phyloP scores from a whole-genome alignment of 37 sponge, comb jelly and placozoan species.

The Corticium candelabrum region DNA sequence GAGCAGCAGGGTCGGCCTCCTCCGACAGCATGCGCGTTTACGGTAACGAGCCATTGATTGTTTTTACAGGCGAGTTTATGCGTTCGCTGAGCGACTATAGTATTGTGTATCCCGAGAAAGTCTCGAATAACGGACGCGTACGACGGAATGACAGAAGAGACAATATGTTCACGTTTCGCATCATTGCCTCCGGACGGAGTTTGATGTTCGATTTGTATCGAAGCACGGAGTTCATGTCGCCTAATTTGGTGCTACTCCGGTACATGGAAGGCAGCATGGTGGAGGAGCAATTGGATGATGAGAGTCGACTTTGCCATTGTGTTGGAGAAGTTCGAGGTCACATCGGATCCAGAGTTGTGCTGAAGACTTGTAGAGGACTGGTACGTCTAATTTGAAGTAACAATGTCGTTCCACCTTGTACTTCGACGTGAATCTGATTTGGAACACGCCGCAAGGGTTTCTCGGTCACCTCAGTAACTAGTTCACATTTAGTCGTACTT shows the following conservation, averaged over 20 bases:
- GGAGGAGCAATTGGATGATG: background rate
- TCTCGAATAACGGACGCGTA: background rate
- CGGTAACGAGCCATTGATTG: too few relatives aligned
- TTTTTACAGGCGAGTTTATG: background rate
- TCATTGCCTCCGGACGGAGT: constrained; percentile 14
- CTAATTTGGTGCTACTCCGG: constrained; percentile 1
- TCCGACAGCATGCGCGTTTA: too few relatives aligned
- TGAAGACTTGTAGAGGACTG: too few relatives aligned
- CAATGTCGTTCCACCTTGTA: too few relatives aligned
- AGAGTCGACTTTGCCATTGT: background rate
- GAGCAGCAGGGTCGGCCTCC: too few relatives aligned
- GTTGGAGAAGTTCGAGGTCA: background rate
- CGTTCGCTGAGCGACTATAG: background rate
- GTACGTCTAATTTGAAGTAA: too few relatives aligned
- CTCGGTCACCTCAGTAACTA: too few relatives aligned
- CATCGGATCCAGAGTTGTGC: too few relatives aligned
- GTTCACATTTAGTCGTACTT: too few relatives aligned
- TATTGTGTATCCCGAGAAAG: background rate
- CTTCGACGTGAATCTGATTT: too few relatives aligned
- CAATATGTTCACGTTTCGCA: background rate
- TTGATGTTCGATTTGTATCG: constrained; percentile 11
- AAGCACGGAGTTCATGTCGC: background rate
- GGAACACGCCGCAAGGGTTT: too few relatives aligned
- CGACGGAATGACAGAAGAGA: background rate
- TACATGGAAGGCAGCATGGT: constrained; percentile 8